A percentile compares a stretch with the other conserved stretches of the same genome.
These are phyloP conservation scores for Corvus cornix DNA, from an alignment of 2,113 vertebrate genomes.

Conservation along the genomic window DNA sequence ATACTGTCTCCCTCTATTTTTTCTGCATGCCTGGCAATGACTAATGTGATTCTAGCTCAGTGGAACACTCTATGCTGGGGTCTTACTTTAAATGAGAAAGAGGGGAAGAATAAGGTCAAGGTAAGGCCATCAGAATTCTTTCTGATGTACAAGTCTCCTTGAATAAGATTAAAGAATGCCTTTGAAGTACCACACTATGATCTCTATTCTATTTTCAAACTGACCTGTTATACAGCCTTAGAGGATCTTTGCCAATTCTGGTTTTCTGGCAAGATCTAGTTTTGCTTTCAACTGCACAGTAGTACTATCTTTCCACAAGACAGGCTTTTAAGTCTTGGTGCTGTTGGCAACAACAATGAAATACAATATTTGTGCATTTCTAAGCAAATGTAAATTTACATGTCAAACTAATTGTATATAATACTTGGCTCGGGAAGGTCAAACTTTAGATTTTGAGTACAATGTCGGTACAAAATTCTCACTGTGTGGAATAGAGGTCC, in stretches of 20 bases:
- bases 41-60: background rate
- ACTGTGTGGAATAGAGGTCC: background rate
- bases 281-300: background rate
- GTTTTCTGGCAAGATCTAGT: background rate
- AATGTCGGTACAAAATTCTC: background rate
- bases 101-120: background rate
- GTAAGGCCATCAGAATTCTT: background rate
- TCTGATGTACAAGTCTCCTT: background rate
- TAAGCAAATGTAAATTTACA: background rate
- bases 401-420: background rate
- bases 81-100: background rate
- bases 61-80: background rate
- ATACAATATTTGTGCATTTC: background rate
- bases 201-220: background rate
- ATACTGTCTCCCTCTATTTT: background rate
- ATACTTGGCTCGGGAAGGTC: background rate
- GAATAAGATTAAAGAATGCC: background rate
- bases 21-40: background rate
- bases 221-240: background rate
- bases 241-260: background rate
- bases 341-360: background rate
- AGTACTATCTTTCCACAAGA: background rate
- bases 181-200: background rate
- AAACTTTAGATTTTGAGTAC: background rate
- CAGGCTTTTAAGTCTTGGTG: background rate